phyloP scores from a whole-genome alignment of 1,140 invertebrate genomes.

The Chymomyza costata region DNA sequence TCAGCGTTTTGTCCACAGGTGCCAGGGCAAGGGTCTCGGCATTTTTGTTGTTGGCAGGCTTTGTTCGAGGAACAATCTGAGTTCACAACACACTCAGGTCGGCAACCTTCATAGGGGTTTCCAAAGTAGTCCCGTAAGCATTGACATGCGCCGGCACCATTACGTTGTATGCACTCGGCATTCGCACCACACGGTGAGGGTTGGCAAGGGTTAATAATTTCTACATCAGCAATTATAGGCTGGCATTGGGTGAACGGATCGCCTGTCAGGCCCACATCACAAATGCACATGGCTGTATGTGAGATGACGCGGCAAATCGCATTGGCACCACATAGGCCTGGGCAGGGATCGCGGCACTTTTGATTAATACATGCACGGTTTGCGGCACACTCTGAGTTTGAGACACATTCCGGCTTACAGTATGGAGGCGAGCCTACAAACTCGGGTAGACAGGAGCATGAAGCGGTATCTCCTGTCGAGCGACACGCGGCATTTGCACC shows the following conservation, averaged over 20 bases:
- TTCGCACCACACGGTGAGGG: conserved; percentile 88
- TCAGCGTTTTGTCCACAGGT: conserved; percentile 85
- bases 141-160: conserved; percentile 82
- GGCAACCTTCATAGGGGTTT: conserved; percentile 84
- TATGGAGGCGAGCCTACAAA: conserved; percentile 85
- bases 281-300: conserved; percentile 84
- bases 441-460: conserved; percentile 82
- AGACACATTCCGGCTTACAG: conserved; percentile 85
- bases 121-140: conserved; percentile 82
- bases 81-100: conserved; percentile 84
- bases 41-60: conserved; percentile 85
- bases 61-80: conserved; percentile 82
- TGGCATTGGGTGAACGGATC: conserved; percentile 83
- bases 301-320: conserved; percentile 84
- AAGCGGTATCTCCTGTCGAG: conserved; percentile 78
- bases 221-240: conserved; percentile 68
- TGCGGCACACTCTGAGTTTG: conserved; percentile 83
- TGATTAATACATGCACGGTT: conserved; percentile 83
- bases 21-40: conserved; percentile 85
- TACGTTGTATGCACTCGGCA: conserved; percentile 81
- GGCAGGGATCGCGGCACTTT: conserved; percentile 84
- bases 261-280: conserved; percentile 81
- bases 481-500: conserved; percentile 85
- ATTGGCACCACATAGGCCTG: conserved; percentile 82
- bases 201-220: conserved; percentile 80